phyloP scores from a whole-genome alignment of 2,888 invertebrate species.

The Leuctra nigra region DNA sequence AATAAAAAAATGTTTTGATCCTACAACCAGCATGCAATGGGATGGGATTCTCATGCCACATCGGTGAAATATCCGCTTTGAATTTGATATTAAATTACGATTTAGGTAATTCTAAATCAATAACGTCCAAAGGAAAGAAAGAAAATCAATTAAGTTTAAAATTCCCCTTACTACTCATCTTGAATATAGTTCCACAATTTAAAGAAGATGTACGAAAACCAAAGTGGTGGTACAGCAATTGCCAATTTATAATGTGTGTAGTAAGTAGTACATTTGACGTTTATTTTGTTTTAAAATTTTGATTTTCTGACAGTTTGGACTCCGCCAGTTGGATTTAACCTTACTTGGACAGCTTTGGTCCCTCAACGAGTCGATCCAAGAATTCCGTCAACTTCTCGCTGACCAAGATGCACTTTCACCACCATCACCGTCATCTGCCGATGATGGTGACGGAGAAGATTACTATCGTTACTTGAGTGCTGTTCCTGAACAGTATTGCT shows the following conservation, averaged over 20 bases:
- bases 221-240: background rate
- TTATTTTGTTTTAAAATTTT: background rate
- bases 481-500: constrained; percentile 28
- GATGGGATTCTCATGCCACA: no score
- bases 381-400: constrained; percentile 66
- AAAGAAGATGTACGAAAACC: background rate
- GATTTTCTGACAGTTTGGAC: constrained; percentile 59
- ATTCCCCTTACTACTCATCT: no score
- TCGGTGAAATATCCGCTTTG: no score
- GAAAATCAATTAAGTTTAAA: no score
- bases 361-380: constrained; percentile 85
- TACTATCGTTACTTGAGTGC: constrained; percentile 25
- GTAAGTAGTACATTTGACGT: background rate
- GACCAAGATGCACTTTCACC: constrained; percentile 39
- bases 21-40: no score
- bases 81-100: no score
- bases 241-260: background rate
- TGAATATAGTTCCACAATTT: background rate
- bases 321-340: constrained; percentile 83
- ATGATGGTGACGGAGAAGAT: constrained; percentile 42
- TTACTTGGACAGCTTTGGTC: constrained; percentile 88
- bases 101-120: no score
- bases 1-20: no score
- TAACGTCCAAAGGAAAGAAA: no score
- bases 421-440: constrained; percentile 47